Percentiles rank a stretch among this genome's conserved stretches.
phyloP scores from a whole-genome alignment of 2,797 vertebrate genomes.

The Limnodromus scolopaceus region DNA sequence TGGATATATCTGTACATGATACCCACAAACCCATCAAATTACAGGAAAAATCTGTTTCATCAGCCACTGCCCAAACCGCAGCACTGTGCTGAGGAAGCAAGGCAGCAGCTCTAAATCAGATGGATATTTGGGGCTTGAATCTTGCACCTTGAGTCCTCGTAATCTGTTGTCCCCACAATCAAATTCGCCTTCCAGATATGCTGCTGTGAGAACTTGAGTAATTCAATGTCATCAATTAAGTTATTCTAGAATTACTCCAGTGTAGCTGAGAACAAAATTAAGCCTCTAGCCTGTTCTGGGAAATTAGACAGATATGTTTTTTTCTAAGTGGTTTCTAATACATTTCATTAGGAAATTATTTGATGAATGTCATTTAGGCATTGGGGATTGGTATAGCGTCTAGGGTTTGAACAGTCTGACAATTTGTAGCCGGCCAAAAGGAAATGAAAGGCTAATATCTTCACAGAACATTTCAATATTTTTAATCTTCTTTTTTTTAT shows the following conservation, averaged over 20 bases:
- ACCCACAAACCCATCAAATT: not conserved
- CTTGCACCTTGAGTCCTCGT: not conserved
- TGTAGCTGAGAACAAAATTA: constrained; percentile 60
- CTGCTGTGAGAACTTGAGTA: constrained; percentile 27
- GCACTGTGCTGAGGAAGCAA: not conserved
- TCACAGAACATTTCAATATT: not conserved
- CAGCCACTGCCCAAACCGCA: not conserved
- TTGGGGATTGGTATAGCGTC: constrained; percentile 6
- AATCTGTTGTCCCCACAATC: not conserved
- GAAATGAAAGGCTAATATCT: constrained; percentile 37
- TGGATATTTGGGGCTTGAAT: not conserved
- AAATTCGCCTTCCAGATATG: constrained; percentile 32
- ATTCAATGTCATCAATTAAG: constrained; percentile 52
- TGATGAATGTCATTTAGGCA: constrained; percentile 44
- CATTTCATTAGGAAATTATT: constrained; percentile 52
- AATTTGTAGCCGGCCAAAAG: constrained; percentile 3
- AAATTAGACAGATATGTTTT: constrained; percentile 54
- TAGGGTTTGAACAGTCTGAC: constrained; percentile 9
- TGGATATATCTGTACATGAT: not conserved
- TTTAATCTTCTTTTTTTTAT: not conserved
- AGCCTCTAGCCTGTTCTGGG: constrained; percentile 50
- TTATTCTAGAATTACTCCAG: constrained; percentile 49
- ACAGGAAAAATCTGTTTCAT: not conserved
- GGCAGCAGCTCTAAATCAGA: not conserved
- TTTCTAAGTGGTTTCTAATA: constrained; percentile 58